phyloP scores from a whole-genome alignment of 2,888 invertebrate species.

The Nomada hirtipes region DNA sequence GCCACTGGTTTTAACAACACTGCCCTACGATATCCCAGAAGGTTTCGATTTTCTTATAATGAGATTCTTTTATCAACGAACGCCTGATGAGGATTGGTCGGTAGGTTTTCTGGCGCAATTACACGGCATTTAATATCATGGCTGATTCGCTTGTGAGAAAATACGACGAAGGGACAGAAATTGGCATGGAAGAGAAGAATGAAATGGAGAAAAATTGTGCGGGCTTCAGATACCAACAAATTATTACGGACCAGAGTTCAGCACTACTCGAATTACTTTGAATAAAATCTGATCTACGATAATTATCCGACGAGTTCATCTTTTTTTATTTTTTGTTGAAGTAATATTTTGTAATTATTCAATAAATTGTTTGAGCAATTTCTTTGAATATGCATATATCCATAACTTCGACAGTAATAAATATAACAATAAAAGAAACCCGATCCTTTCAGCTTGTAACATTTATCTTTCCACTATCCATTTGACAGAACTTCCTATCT shows the following conservation, averaged over 20 bases:
- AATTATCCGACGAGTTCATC: too few relatives aligned
- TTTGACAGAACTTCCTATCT: not conserved
- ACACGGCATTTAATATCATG: slow-evolving; percentile 30
- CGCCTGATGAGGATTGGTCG: slow-evolving; percentile 7
- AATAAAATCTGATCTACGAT: too few relatives aligned
- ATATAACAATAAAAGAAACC: too few relatives aligned
- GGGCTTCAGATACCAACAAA: slow-evolving; percentile 4
- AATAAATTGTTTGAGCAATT: too few relatives aligned
- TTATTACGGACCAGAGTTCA: slow-evolving; percentile 1
- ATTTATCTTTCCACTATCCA: not conserved
- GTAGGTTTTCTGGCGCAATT: slow-evolving; percentile 29
- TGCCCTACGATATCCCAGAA: slow-evolving; percentile 2
- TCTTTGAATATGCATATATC: too few relatives aligned
- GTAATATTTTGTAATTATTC: too few relatives aligned
- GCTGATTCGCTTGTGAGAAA: not conserved
- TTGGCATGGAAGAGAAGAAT: not conserved
- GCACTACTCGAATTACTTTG: slow-evolving; percentile 6
- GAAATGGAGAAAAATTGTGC: too few relatives aligned
- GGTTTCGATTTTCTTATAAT: slow-evolving; percentile 50
- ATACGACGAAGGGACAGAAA: not conserved
- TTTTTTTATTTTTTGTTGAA: too few relatives aligned
- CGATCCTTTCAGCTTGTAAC: not conserved
- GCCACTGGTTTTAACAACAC: slow-evolving; percentile 20
- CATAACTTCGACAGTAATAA: too few relatives aligned
- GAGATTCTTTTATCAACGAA: slow-evolving; percentile 50